These are phyloP conservation scores for Caerostris extrusa DNA, from an alignment of 1,140 invertebrate genomes.

Conservation along the genomic window DNA sequence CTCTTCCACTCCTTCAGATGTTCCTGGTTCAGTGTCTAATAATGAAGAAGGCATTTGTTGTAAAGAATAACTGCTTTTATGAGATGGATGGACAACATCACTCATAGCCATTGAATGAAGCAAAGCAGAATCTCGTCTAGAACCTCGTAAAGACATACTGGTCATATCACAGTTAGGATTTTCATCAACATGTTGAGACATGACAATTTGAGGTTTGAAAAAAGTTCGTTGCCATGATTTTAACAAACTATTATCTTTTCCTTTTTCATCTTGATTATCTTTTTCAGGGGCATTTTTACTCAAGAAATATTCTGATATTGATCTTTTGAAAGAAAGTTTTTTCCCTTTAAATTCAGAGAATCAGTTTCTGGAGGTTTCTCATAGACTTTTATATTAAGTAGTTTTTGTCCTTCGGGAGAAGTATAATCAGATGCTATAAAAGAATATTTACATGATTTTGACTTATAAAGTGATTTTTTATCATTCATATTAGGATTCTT, in stretches of 20 bases:
- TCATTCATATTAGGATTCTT: constrained; percentile 25
- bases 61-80: constrained; percentile 53
- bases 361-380: constrained; percentile 64
- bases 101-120: background rate
- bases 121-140: constrained; percentile 3
- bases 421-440: constrained; percentile 75
- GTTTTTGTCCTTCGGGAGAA: constrained; percentile 69
- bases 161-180: constrained; percentile 17
- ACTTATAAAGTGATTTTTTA: constrained; percentile 66
- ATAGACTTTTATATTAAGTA: constrained; percentile 65
- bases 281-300: constrained; percentile 64
- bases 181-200: constrained; percentile 25
- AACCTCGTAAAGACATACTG: constrained; percentile 30
- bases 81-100: constrained; percentile 18
- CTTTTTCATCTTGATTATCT: constrained; percentile 55
- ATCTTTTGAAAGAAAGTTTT: constrained; percentile 59
- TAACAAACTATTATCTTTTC: constrained; percentile 45
- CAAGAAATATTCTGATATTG: constrained; percentile 75
- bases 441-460: constrained; percentile 71
- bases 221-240: constrained; percentile 67
- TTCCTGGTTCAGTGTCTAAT: constrained; percentile 22
- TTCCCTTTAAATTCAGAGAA: constrained; percentile 5
- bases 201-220: constrained; percentile 54
- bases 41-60: background rate
- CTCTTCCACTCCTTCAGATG: constrained; percentile 24